Base-by-base conservation (phyloP, 1,140 invertebrate genomes). In the Cydia strobilella region DNA sequence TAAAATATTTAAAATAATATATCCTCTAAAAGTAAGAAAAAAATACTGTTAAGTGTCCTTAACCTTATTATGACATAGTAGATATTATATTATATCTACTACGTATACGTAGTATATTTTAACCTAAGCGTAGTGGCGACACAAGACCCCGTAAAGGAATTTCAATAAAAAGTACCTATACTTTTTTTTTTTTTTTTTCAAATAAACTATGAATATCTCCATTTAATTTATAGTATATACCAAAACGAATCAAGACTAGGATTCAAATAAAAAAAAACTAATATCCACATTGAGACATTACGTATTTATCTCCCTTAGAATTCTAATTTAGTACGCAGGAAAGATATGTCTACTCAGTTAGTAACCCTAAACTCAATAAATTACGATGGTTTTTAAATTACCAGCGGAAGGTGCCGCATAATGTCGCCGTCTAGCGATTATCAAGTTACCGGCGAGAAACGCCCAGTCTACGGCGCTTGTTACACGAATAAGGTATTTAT, bases 331-430 rank as follows among this genome's bases (percentile, higher is more conserved):
- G 54, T 59, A 59, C 20, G 6, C 20, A 10, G 54, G 54, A 23
- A 23, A 23, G 7, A 59, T n/a, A 51, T 59, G 54, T 59, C 54
- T 59, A 59, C 54, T 59, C 54, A 59, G 48, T 51, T 51, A 51
- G 54, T 59, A 59, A 59, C 54, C 54, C 54, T 59, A 59, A 59
- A 59, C 54, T 23, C 54, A 59, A 59, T 59, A 59, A 59, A 59
- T 59, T 59, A 59, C 18, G 54, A 59, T 23, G 54, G 54, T 59
- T 59, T 59, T 59, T 59, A 23, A 59, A 59, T 59, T 59, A 59
- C 54, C 18, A 59, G 18, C 54, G 54, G 54, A 23, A 59, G 54
- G 20, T 23, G 54, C 54, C 20, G 20, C 54, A 23, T 20, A 59
- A 59, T 20, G 54, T 54, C 15, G 51, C 54, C 9, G 54, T 59